These are phyloP conservation scores for Loripinus fragilis DNA, from an alignment of 2,888 invertebrate species.

Conservation along the genomic window DNA sequence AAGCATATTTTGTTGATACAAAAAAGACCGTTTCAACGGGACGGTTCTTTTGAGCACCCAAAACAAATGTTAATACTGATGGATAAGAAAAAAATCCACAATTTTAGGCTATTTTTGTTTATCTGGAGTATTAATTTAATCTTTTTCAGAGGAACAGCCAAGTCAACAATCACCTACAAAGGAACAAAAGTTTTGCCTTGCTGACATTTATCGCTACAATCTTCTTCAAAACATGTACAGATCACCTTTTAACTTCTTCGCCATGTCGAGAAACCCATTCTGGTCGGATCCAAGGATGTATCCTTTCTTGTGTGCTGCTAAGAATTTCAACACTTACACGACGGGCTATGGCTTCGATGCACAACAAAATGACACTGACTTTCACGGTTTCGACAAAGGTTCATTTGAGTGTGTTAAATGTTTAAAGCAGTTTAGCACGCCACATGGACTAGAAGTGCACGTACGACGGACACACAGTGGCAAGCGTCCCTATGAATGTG, in stretches of 20 bases:
- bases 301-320: slow-evolving; percentile 61
- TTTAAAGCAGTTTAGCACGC: slow-evolving; percentile 99
- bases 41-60: too few relatives aligned
- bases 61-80: too few relatives aligned
- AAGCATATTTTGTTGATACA: too few relatives aligned
- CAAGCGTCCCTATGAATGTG: slow-evolving; percentile 97
- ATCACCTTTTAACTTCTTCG: slow-evolving; percentile 60
- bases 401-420: slow-evolving; percentile 86
- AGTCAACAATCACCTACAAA: background rate
- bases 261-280: slow-evolving; percentile 57
- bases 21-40: too few relatives aligned
- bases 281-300: slow-evolving; percentile 69
- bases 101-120: too few relatives aligned
- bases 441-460: slow-evolving; percentile 98
- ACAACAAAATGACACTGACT: slow-evolving; percentile 25
- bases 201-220: slow-evolving; percentile 71
- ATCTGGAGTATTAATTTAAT: too few relatives aligned
- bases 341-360: slow-evolving; percentile 27
- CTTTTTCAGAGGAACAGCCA: slow-evolving; percentile 15
- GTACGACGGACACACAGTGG: slow-evolving; percentile 95
- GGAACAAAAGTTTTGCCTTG: slow-evolving; percentile 49
- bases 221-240: slow-evolving; percentile 66
- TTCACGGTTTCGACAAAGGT: slow-evolving; percentile 48
- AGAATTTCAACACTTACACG: slow-evolving; percentile 39
- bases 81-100: too few relatives aligned